These are phyloP conservation scores for Colletes latitarsis DNA, from an alignment of 1,140 invertebrate species.

Conservation along the genomic window DNA sequence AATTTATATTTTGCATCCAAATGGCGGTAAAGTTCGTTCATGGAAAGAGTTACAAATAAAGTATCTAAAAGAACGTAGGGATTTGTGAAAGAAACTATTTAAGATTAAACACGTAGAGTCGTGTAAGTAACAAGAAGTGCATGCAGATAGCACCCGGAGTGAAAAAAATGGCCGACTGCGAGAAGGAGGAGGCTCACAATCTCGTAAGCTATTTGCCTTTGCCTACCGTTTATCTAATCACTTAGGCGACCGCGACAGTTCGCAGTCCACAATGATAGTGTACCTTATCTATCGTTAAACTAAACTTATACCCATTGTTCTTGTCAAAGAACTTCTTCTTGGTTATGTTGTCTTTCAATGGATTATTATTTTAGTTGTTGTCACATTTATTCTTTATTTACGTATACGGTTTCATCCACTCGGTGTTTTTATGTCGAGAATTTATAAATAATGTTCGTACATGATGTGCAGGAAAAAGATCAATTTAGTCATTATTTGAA, in stretches of 20 bases:
- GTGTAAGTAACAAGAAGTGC: conserved; percentile 35
- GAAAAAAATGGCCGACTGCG: conserved; percentile 88
- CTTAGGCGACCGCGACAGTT: conserved; percentile 56
- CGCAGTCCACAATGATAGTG: conserved; percentile 66
- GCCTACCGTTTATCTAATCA: conserved; percentile 78
- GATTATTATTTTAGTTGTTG: conserved; percentile 10
- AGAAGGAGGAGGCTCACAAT: conserved; percentile 92
- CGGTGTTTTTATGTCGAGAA: background rate
- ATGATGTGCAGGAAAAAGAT: too few relatives aligned
- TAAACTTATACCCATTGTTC: conserved; percentile 25
- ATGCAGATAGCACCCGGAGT: background rate
- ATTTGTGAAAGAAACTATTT: background rate
- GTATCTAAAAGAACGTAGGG: conserved; percentile 14
- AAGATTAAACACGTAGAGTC: background rate
- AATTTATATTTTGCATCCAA: conserved; percentile 17
- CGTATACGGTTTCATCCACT: background rate
- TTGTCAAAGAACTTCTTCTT: conserved; percentile 32
- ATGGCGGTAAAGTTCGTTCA: background rate
- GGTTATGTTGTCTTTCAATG: conserved; percentile 43
- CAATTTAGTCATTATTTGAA: background rate
- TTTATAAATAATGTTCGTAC: background rate
- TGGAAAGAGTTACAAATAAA: conserved; percentile 12
- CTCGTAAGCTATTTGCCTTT: conserved; percentile 85
- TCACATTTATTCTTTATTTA: conserved; percentile 5
- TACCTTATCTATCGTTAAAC: conserved; percentile 64